A percentile compares a stretch with the other conserved stretches of the same genome.
Evolutionary conservation across 2,113 vertebrate genomes (phyloP).

Genomic region (Etia nguti): DNA sequence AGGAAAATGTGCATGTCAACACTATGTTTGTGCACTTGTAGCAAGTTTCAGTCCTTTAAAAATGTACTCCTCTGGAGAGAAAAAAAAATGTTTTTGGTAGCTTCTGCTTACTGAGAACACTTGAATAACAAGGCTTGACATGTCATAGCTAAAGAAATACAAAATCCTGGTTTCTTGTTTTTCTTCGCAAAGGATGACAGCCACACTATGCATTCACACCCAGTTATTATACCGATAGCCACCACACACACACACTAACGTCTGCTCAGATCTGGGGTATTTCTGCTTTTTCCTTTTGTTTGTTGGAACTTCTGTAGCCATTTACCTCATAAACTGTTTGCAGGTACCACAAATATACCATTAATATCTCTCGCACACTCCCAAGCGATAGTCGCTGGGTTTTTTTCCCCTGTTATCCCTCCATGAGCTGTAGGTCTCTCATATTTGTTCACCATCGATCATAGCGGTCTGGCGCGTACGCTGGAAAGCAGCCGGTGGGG

Average conservation of each 20-base stretch:
- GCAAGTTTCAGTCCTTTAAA: slow-evolving; percentile 42
- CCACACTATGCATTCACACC: slow-evolving; percentile 37
- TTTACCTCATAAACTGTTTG: slow-evolving; percentile 53
- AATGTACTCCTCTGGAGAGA: slow-evolving; percentile 31
- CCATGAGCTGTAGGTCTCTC: slow-evolving; percentile 54
- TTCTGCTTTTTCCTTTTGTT: slow-evolving; percentile 11
- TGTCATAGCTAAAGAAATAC: slow-evolving; percentile 60
- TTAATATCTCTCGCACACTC: slow-evolving; percentile 45
- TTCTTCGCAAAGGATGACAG: slow-evolving; percentile 24
- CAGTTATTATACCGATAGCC: slow-evolving; percentile 41
- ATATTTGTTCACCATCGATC: slow-evolving; percentile 67
- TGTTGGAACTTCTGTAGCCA: slow-evolving; percentile 24
- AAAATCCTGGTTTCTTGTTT: slow-evolving; percentile 51
- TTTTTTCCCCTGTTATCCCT: slow-evolving; percentile 29
- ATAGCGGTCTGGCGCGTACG: slow-evolving; percentile 43
- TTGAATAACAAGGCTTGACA: slow-evolving; percentile 61
- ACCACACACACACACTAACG: slow-evolving; percentile 9
- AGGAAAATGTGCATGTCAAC: slow-evolving; percentile 45
- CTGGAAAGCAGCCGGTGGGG: slow-evolving; percentile 64
- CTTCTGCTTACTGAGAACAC: slow-evolving; percentile 51
- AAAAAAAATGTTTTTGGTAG: slow-evolving; percentile 32
- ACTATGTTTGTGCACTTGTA: slow-evolving; percentile 36
- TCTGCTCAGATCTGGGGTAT: slow-evolving; percentile 14
- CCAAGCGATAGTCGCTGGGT: slow-evolving; percentile 18
- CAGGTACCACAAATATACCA: slow-evolving; percentile 39